These are phyloP conservation scores for Scytalopus superciliaris DNA, from an alignment of 2,113 vertebrate species.

Conservation along the genomic window DNA sequence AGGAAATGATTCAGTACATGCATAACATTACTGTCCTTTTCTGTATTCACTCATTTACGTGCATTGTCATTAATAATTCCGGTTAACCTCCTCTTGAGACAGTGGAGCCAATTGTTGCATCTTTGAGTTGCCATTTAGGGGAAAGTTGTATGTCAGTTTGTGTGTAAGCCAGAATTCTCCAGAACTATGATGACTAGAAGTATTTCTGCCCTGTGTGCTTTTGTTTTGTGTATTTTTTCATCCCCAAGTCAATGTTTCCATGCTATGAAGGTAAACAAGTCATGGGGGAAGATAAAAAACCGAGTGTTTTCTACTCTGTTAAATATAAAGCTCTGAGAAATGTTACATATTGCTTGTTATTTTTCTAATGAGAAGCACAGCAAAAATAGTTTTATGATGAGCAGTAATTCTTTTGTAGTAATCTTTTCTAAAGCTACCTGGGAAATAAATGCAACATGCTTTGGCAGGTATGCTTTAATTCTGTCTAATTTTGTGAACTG, in stretches of 20 bases:
- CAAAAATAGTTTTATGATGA: neutral
- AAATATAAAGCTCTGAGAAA: neutral
- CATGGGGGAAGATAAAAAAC: neutral
- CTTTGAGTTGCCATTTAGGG: constrained; percentile 10
- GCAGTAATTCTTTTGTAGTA: neutral
- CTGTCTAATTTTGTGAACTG: constrained; percentile 45
- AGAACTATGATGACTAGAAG: neutral
- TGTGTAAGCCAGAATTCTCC: neutral
- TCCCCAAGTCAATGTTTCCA: neutral
- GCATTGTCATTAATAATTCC: constrained; percentile 8
- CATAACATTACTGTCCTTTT: neutral
- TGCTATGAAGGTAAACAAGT: neutral
- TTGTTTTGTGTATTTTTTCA: neutral
- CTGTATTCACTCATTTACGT: neutral
- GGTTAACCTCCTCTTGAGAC: neutral
- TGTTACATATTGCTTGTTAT: neutral
- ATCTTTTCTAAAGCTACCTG: constrained; percentile 25
- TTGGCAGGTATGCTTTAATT: constrained; percentile 44
- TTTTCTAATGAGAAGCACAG: neutral
- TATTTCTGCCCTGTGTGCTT: neutral
- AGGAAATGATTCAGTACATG: constrained; percentile 37
- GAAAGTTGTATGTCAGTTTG: neutral
- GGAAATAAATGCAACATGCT: neutral
- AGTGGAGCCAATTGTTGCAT: neutral
- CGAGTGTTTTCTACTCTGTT: neutral